phyloP scores from a whole-genome alignment of 1,140 invertebrate genomes.

The Micrasema minimum region DNA sequence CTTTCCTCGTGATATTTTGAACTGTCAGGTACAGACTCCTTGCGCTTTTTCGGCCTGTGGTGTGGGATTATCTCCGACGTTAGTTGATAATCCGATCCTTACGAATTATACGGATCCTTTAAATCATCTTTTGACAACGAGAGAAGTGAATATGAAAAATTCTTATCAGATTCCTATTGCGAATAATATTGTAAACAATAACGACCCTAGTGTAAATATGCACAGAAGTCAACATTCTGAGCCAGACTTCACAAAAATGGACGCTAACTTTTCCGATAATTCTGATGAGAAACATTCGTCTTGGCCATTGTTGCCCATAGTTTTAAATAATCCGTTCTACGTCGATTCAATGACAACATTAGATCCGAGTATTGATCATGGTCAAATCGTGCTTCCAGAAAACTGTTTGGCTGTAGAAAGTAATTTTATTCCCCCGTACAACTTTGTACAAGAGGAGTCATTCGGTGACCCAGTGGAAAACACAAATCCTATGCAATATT shows the following conservation, averaged over 20 bases:
- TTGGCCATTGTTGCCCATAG: slow-evolving; percentile 55
- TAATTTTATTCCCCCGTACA: slow-evolving; percentile 63
- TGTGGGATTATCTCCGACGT: neutral
- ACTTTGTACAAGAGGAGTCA: slow-evolving; percentile 58
- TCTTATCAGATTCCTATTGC: neutral
- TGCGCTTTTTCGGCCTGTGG: slow-evolving; percentile 16
- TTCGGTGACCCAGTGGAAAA: slow-evolving; percentile 30
- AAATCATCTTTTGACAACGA: slow-evolving; percentile 17
- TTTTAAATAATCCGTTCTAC: slow-evolving; percentile 67
- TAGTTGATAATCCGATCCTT: neutral
- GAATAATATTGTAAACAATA: too few relatives aligned
- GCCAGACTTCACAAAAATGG: slow-evolving; percentile 63
- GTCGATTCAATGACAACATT: slow-evolving; percentile 61
- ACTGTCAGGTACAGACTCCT: slow-evolving; percentile 3
- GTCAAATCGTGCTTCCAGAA: slow-evolving; percentile 60
- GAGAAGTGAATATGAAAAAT: slow-evolving; percentile 31
- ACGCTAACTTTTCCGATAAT: slow-evolving; percentile 39
- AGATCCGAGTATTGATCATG: slow-evolving; percentile 56
- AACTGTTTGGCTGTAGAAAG: slow-evolving; percentile 65
- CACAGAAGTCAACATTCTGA: slow-evolving; percentile 58
- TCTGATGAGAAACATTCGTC: slow-evolving; percentile 27
- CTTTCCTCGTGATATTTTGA: neutral
- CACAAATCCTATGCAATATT: slow-evolving; percentile 56
- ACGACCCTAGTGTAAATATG: slow-evolving; percentile 8
- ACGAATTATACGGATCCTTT: neutral